Percentiles rank a stretch among this genome's conserved stretches.
Conservation (phyloP, 2,113 vertebrate species). For the Amblyopsis rosae region DNA sequence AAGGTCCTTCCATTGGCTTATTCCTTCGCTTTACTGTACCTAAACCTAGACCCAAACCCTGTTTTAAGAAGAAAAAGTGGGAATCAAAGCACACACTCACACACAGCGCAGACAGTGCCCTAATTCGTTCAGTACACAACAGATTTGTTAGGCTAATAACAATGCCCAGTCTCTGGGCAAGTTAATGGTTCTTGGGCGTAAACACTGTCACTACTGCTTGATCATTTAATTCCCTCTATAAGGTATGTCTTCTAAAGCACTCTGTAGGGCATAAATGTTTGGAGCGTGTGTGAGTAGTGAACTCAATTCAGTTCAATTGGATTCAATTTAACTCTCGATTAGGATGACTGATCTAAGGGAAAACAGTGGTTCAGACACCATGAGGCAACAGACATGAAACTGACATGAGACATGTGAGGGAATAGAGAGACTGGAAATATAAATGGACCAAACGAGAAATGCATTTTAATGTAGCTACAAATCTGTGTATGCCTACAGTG, state of each 20-base stretch:
- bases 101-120: too few species aligned
- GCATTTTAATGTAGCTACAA: not conserved
- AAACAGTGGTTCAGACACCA: not conserved
- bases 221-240: conserved; percentile 48
- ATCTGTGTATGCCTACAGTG: not conserved
- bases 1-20: too few species aligned
- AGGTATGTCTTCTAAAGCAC: conserved; percentile 40
- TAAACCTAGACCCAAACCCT: too few species aligned
- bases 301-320: conserved; percentile 32
- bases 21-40: too few species aligned
- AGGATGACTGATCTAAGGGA: not conserved
- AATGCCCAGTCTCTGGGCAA: conserved; percentile 51
- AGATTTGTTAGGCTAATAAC: conserved; percentile 50
- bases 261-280: conserved; percentile 23
- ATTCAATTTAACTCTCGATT: not conserved
- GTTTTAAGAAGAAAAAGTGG: too few species aligned
- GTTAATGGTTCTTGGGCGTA: conserved; percentile 49
- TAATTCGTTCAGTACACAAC: not conserved
- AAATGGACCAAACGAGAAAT: not conserved
- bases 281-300: conserved; percentile 28
- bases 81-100: too few species aligned
- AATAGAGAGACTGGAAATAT: not conserved
- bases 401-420: not conserved
- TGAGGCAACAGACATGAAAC: not conserved
- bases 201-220: conserved; percentile 61